phyloP scores from a whole-genome alignment of 2,113 vertebrate species.

The Fulica atra region DNA sequence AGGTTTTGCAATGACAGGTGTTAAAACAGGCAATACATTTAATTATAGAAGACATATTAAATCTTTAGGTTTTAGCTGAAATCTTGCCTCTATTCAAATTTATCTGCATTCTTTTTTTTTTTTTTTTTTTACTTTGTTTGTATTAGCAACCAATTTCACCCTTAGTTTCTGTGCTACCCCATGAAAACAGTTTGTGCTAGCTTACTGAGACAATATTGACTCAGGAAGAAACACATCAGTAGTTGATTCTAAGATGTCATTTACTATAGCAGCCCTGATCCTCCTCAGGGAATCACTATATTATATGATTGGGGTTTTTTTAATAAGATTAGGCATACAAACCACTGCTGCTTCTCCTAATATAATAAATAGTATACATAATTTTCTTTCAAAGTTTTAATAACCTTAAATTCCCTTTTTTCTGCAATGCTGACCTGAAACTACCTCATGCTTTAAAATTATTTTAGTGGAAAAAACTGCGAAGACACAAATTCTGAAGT shows the following conservation, averaged over 20 bases:
- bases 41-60: background rate
- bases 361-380: background rate
- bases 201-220: background rate
- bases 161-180: background rate
- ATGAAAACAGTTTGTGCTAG: background rate
- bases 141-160: background rate
- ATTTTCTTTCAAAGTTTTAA: background rate
- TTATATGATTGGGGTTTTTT: background rate
- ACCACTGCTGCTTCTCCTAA: background rate
- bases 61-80: background rate
- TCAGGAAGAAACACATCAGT: background rate
- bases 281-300: background rate
- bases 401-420: background rate
- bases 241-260: background rate
- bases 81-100: background rate
- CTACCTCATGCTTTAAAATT: background rate
- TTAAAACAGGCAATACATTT: background rate
- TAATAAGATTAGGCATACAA: background rate
- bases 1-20: background rate
- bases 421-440: background rate
- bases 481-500: background rate
- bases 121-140: background rate
- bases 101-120: background rate
- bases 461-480: background rate
- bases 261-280: background rate